Percentiles rank a stretch among this genome's conserved stretches.
These are phyloP conservation scores for Tupaia chinensis DNA, from an alignment of 2,113 vertebrate genomes.

Conservation along the genomic window DNA sequence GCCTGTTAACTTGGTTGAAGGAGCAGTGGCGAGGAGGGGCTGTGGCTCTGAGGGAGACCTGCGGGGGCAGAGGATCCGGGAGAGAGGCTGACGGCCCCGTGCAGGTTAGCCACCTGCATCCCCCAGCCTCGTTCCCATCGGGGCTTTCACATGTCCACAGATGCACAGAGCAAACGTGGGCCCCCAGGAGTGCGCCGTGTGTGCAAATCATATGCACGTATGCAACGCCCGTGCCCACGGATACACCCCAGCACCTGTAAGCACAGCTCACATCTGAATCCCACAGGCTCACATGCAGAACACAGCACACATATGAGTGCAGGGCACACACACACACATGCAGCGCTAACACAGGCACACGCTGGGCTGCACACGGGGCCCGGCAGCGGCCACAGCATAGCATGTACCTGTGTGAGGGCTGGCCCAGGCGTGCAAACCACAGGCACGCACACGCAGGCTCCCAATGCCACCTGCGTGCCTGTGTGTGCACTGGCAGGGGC, in stretches of 20 bases:
- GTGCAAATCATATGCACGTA: neutral
- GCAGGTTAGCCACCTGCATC: neutral
- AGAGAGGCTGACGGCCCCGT: neutral
- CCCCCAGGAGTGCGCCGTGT: neutral
- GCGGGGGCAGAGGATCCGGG: neutral
- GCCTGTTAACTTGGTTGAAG: conserved; percentile 68
- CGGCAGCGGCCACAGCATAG: neutral
- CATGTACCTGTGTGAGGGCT: neutral
- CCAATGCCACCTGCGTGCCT: neutral
- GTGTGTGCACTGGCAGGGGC: neutral
- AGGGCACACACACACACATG: neutral
- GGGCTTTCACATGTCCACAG: neutral
- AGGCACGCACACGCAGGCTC: neutral
- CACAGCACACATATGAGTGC: neutral
- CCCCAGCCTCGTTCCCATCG: neutral
- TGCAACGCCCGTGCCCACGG: neutral
- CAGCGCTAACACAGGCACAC: conserved; percentile 14
- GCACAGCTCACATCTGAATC: neutral
- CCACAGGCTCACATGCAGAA: neutral
- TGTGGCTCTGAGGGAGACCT: neutral
- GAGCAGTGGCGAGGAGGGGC: conserved; percentile 45
- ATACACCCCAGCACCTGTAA: neutral
- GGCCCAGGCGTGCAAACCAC: neutral
- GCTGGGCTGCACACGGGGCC: neutral
- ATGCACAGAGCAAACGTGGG: neutral